phyloP scores from a whole-genome alignment of 2,888 invertebrate species.

The Eubasilissa splendida region DNA sequence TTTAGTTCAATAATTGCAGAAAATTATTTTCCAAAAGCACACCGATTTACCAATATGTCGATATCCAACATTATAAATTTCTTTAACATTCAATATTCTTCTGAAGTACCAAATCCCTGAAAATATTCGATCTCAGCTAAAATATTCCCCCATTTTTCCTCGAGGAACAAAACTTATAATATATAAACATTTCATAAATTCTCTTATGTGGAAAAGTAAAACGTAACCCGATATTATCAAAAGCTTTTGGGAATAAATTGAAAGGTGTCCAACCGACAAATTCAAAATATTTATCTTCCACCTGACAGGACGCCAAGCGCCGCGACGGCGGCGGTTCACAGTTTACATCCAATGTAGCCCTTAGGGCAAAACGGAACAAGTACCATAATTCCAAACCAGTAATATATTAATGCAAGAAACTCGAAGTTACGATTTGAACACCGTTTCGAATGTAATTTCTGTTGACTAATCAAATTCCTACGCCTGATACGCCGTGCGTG shows the following conservation, averaged over 20 bases:
- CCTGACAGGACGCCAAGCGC: conserved; percentile 35
- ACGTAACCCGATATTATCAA: conserved; percentile 42
- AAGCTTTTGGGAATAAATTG: conserved; percentile 48
- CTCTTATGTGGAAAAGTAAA: conserved; percentile 33
- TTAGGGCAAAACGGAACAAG: conserved; percentile 25
- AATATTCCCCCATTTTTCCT: conserved; percentile 16
- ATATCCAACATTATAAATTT: too few relatives aligned
- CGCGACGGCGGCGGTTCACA: conserved; percentile 36
- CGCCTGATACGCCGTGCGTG: neutral
- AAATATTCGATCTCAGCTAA: conserved; percentile 18
- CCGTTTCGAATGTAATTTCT: conserved; percentile 9
- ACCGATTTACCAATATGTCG: too few relatives aligned
- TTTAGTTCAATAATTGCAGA: too few relatives aligned
- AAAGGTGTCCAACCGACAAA: conserved; percentile 51
- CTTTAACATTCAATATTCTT: too few relatives aligned
- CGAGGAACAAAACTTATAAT: conserved; percentile 29
- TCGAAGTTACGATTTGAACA: conserved; percentile 3
- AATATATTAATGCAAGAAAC: conserved; percentile 8
- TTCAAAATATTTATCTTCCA: conserved; percentile 48
- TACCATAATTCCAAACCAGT: conserved; percentile 9
- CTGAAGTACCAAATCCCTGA: too few relatives aligned
- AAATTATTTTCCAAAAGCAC: too few relatives aligned
- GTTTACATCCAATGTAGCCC: conserved; percentile 39
- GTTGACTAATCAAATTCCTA: conserved; percentile 1
- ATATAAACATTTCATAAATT: conserved; percentile 35